phyloP scores from a whole-genome alignment of 2,797 vertebrate genomes.

The Sebastes umbrosus region DNA sequence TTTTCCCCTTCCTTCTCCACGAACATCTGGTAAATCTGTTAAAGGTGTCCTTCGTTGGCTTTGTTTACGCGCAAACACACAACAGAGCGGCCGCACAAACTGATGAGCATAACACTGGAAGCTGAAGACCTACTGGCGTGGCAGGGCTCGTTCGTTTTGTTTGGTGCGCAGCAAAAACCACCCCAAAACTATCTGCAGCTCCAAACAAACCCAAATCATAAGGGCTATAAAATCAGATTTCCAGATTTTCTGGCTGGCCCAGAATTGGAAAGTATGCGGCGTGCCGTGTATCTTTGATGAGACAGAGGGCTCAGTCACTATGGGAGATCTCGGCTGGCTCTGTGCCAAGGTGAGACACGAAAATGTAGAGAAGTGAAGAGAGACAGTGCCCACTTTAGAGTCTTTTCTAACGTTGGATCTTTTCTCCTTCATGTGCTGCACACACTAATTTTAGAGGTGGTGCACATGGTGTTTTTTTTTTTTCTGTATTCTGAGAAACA shows the following conservation, averaged over 20 bases:
- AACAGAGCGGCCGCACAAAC: constrained; percentile 69
- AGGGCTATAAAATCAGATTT: constrained; percentile 81
- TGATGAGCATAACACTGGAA: constrained; percentile 69
- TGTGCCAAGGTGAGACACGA: constrained; percentile 61
- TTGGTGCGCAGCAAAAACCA: constrained; percentile 65
- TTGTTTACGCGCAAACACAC: constrained; percentile 80
- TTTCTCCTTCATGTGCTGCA: constrained; percentile 64
- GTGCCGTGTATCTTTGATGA: constrained; percentile 77
- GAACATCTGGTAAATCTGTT: constrained; percentile 80
- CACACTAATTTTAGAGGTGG: constrained; percentile 83
- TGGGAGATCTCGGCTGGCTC: constrained; percentile 69
- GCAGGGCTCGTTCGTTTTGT: constrained; percentile 72
- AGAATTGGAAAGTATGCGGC: constrained; percentile 78
- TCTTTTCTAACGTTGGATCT: constrained; percentile 65
- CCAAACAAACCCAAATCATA: constrained; percentile 78
- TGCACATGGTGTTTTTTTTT: constrained; percentile 64
- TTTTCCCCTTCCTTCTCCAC: constrained; percentile 54
- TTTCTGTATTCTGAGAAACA: constrained; percentile 79
- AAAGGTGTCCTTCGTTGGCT: constrained; percentile 73
- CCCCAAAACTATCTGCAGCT: constrained; percentile 79
- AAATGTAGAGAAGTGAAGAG: constrained; percentile 67
- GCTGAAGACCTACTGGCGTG: constrained; percentile 54
- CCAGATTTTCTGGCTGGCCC: constrained; percentile 80
- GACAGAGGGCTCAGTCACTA: constrained; percentile 57
- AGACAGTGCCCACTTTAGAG: constrained; percentile 80